A percentile compares a stretch with the other conserved stretches of the same genome.
These are phyloP conservation scores for Carcina quercana DNA, from an alignment of 2,888 invertebrate species.

Conservation along the genomic window DNA sequence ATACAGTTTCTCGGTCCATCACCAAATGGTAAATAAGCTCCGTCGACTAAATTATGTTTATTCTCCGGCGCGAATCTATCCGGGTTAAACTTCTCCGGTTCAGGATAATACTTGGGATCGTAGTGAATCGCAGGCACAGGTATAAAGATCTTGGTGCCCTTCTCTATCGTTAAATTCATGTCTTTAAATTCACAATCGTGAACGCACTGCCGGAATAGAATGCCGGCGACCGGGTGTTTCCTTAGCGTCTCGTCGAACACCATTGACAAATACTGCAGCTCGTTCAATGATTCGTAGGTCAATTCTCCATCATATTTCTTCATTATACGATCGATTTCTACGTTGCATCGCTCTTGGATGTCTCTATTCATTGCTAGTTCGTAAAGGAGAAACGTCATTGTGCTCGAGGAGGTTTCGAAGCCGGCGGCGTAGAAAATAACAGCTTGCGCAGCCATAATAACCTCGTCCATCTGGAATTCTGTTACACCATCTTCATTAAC, in stretches of 20 bases:
- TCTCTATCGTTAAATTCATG: constrained; percentile 5
- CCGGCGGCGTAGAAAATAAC: constrained; percentile 34
- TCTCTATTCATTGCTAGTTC: constrained; percentile 29
- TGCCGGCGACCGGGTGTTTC: constrained; percentile 31
- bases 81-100: constrained; percentile 72
- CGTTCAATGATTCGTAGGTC: constrained; percentile 19
- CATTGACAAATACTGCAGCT: constrained; percentile 28
- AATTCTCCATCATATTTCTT: constrained; percentile 22
- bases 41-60: constrained; percentile 40
- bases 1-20: constrained; percentile 74
- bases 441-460: constrained; percentile 24
- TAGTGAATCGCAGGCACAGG: constrained; percentile 55
- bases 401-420: constrained; percentile 33
- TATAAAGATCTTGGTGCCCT: constrained; percentile 26
- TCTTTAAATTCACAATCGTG: constrained; percentile 2
- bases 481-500: constrained; percentile 3
- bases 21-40: constrained; percentile 65
- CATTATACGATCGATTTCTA: constrained; percentile 14
- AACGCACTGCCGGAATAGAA: not conserved
- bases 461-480: constrained; percentile 18
- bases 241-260: constrained; percentile 40
- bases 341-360: constrained; percentile 26
- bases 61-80: constrained; percentile 73
- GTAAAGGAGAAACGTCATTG: constrained; percentile 27
- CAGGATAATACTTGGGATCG: constrained; percentile 60